Conservation (phyloP, 2,888 invertebrate species). For the Penaeus monodon region DNA sequence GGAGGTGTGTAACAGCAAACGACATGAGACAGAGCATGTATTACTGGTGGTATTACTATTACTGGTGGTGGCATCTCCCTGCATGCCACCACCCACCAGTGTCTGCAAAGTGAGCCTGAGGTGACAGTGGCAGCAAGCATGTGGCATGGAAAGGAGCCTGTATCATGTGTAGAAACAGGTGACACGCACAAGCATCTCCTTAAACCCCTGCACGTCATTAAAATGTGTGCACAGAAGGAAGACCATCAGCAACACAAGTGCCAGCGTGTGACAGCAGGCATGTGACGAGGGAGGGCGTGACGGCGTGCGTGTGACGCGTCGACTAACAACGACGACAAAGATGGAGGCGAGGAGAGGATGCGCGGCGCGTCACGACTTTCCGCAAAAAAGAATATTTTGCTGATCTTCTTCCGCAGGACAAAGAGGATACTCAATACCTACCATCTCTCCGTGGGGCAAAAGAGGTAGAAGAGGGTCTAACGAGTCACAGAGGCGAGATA, state of each 20-base stretch:
- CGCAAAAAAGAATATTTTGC: neutral
- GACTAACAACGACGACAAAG: conserved; percentile 46
- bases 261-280: neutral
- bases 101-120: too few species aligned
- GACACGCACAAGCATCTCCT: too few species aligned
- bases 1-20: too few species aligned
- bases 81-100: too few species aligned
- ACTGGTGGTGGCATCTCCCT: too few species aligned
- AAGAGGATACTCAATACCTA: neutral
- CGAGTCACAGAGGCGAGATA: too few species aligned
- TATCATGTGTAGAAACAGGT: too few species aligned
- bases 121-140: too few species aligned
- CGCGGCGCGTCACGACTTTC: conserved; percentile 21
- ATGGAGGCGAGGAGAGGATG: conserved; percentile 23
- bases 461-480: neutral
- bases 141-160: too few species aligned
- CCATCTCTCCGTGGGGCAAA: neutral
- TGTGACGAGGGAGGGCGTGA: neutral
- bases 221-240: neutral
- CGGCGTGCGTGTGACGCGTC: conserved; percentile 48
- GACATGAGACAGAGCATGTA: too few species aligned
- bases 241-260: neutral
- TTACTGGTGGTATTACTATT: too few species aligned
- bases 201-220: neutral
- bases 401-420: neutral